These are phyloP conservation scores for Chrysogorgia sp. DNA, from an alignment of 92 coral and sea anemone genomes.

Conservation along the genomic window DNA sequence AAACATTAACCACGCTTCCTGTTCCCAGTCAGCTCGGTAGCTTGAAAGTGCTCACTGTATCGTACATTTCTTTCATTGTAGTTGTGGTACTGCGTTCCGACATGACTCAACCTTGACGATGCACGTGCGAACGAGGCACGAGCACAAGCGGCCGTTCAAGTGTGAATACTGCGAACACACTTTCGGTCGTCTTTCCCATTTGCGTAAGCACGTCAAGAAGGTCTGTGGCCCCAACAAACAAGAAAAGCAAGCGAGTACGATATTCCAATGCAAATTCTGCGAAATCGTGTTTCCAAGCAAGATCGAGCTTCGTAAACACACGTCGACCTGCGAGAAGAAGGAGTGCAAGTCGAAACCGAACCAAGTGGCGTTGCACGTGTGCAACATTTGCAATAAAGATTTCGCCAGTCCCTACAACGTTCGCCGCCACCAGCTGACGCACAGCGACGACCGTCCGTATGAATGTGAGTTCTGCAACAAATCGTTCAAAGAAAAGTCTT, in stretches of 20 bases:
- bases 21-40: too few relatives aligned
- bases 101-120: constrained; percentile 98
- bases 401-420: constrained; percentile 99
- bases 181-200: constrained; percentile 93
- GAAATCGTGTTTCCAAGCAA: constrained; percentile 95
- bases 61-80: constrained; percentile 9
- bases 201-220: constrained; percentile 93
- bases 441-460: constrained; percentile 96
- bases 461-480: constrained; percentile 91
- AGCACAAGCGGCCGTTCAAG: constrained; percentile 97
- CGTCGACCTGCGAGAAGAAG: constrained; percentile 87
- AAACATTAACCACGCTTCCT: too few relatives aligned
- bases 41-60: not conserved
- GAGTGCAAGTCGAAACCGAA: constrained; percentile 70
- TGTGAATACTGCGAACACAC: constrained; percentile 95
- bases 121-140: constrained; percentile 98
- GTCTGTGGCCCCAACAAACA: constrained; percentile 92
- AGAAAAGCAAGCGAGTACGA: constrained; percentile 85
- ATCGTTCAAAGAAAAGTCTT: constrained; percentile 95
- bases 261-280: constrained; percentile 98
- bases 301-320: constrained; percentile 87
- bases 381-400: constrained; percentile 95
- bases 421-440: constrained; percentile 92
- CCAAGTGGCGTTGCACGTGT: constrained; percentile 97
- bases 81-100: constrained; percentile 95